Conservation (phyloP, 2,797 vertebrate species). For the Chaetophractus vellerosus region DNA sequence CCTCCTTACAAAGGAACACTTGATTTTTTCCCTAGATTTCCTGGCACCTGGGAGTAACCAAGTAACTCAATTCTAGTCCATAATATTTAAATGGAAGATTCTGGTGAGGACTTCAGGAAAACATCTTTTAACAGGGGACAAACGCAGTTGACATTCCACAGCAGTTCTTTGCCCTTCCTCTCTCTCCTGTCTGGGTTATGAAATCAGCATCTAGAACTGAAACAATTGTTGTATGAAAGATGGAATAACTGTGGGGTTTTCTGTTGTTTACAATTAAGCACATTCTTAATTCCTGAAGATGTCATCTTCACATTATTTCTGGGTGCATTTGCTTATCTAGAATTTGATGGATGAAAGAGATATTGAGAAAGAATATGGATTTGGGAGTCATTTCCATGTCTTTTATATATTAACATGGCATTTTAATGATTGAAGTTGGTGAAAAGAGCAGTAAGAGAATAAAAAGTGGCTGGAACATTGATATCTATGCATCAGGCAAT, state of each 20-base stretch:
- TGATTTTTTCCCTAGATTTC: not conserved
- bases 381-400: not conserved
- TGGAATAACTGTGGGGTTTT: not conserved
- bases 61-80: not conserved
- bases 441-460: not conserved
- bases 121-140: not conserved
- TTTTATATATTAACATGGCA: not conserved
- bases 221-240: not conserved
- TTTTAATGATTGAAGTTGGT: conserved; percentile 13
- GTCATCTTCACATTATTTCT: not conserved
- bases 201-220: not conserved
- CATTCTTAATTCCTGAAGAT: not conserved
- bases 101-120: not conserved
- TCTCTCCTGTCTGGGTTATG: not conserved
- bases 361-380: not conserved
- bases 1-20: not conserved
- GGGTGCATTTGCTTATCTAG: not conserved
- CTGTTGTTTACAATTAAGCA: not conserved
- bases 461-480: not conserved
- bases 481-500: not conserved
- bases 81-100: not conserved
- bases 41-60: not conserved
- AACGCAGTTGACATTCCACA: not conserved
- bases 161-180: not conserved
- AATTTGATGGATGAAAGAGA: not conserved